These are phyloP conservation scores for Cavia porcellus DNA, from an alignment of 2,113 vertebrate species.

Conservation along the genomic window DNA sequence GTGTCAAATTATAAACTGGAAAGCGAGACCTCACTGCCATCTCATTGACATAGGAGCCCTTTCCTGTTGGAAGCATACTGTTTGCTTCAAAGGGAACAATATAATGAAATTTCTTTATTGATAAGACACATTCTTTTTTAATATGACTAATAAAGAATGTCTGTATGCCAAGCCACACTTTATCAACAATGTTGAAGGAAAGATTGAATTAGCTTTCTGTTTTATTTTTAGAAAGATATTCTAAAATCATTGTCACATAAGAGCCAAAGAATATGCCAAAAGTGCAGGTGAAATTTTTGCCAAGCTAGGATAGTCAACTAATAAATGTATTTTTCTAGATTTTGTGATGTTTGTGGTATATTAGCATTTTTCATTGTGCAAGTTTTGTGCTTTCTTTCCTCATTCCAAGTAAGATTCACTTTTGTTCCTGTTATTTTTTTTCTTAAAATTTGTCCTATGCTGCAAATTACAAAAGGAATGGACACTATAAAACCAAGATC, in stretches of 20 bases:
- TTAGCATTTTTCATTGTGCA: not conserved
- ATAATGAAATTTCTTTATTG: not conserved
- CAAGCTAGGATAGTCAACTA: not conserved
- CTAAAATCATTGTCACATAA: not conserved
- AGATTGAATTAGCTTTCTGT: not conserved
- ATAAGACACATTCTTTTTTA: not conserved
- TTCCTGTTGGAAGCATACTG: not conserved
- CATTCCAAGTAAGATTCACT: not conserved
- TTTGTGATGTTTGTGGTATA: not conserved
- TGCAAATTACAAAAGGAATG: not conserved
- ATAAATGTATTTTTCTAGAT: constrained; percentile 46
- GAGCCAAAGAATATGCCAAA: not conserved
- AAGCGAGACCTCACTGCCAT: not conserved
- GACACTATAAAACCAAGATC: not conserved
- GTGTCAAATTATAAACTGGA: not conserved
- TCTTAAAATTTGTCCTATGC: not conserved
- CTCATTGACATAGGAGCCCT: not conserved
- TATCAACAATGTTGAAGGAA: not conserved
- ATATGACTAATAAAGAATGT: not conserved
- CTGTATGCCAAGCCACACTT: not conserved
- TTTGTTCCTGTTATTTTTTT: not conserved
- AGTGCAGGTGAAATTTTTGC: not conserved
- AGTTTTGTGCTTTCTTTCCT: not conserved
- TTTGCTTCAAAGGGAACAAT: not conserved
- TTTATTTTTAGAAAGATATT: not conserved